Evolutionary conservation across 2,797 vertebrate genomes (phyloP).

Genomic region (Spinibarbus caldwelli): DNA sequence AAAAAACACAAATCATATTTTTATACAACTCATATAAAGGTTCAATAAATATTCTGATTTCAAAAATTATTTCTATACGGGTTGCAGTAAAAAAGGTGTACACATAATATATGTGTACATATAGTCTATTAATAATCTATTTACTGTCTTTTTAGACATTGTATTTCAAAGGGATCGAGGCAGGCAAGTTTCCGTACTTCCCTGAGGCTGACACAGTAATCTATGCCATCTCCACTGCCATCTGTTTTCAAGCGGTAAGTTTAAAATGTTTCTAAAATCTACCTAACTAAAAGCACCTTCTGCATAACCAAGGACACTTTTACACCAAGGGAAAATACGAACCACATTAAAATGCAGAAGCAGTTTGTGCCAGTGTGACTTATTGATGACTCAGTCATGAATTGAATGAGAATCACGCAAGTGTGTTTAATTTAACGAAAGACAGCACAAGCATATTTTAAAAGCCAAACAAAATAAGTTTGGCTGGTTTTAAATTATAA

Average conservation of each 20-base stretch:
- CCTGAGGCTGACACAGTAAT: slow-evolving; percentile 94
- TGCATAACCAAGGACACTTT: slow-evolving; percentile 8
- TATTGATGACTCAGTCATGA: neutral
- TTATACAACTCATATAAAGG: too few relatives aligned
- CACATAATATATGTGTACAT: neutral
- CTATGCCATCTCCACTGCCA: slow-evolving; percentile 94
- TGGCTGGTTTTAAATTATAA: too few relatives aligned
- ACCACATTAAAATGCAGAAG: slow-evolving; percentile 7
- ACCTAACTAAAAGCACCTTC: neutral
- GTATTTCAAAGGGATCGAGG: slow-evolving; percentile 99
- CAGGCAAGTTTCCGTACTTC: slow-evolving; percentile 94
- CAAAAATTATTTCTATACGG: neutral
- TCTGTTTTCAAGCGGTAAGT: slow-evolving; percentile 98
- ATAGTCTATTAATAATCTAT: neutral
- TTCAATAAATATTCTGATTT: neutral
- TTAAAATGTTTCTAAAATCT: slow-evolving; percentile 42
- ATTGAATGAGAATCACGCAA: neutral
- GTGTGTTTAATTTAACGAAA: neutral
- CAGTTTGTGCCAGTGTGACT: neutral
- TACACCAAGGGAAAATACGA: neutral
- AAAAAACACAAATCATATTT: too few relatives aligned
- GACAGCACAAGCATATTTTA: neutral
- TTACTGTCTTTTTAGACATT: slow-evolving; percentile 80
- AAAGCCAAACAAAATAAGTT: neutral
- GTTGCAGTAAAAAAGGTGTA: neutral